Evolutionary conservation across 2,888 invertebrate species (phyloP), one percentile per base, ranked within the genome.

Genomic region (Sphecodes monilicornis): DNA sequence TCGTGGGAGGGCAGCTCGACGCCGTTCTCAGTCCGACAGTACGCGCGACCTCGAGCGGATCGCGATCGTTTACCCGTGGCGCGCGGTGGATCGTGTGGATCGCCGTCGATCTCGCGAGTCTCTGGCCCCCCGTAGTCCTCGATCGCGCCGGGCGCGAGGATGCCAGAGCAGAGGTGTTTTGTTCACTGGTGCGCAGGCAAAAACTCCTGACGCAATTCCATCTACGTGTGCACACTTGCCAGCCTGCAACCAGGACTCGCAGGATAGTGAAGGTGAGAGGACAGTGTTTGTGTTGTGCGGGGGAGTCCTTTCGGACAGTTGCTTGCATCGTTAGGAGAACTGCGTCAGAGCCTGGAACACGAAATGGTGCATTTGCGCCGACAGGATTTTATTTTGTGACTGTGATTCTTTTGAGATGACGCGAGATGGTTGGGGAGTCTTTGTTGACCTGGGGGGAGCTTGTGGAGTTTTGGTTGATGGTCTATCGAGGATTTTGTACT

Each of bases 1-100:
- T 88, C 86, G 91, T 85, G 86, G 89, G 89, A 88, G 90, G 90
- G 90, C 89, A 88, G 89, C 83, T 81, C 83, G 72, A 54, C 83
- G 84, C 80, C 76, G 75, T 79, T 78, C 91, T 93, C 93, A 93
- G 93, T 93, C 88, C 91, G 92, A 93, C 89, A 91, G 90, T 91
- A 92, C 91, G 91, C 92, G 93, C 91, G 92, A 91, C 90, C 89
- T 88, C 90, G 93, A 88, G 87, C 92, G 91, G 92, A 88, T 86
- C 89, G 64, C 71, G 70, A 75, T 76, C 66, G 43, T 71, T 70
- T 66, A 80, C 54, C 74, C 46, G 87, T 78, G 60, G 74, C 64
- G 70, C 64, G 32, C 18, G 50, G 50, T 10, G 50, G 50, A 50
- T 50, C 50, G 50, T 50, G 50, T n/a, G 50, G 50, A 41, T 39